Evolutionary conservation across 2,113 vertebrate genomes (phyloP).

Genomic region (Elephas maximus): DNA sequence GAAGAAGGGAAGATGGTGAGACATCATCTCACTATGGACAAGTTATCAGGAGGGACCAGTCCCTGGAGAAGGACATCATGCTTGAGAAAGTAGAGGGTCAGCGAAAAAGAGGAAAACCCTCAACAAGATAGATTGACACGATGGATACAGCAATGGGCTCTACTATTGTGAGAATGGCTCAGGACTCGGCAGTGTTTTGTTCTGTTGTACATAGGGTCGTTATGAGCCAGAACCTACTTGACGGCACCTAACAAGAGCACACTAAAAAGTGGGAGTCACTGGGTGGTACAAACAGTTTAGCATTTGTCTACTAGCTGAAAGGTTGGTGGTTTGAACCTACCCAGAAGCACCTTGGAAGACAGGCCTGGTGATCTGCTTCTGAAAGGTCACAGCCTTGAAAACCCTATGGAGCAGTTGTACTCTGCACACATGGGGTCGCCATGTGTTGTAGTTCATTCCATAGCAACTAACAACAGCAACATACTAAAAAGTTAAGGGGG

Average conservation of each 20-base stretch:
- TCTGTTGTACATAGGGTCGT: no score
- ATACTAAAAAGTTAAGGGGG: not conserved
- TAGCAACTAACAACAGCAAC: not conserved
- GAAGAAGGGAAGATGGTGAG: not conserved
- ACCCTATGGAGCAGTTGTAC: not conserved
- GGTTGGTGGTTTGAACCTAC: no score
- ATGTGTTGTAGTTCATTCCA: not conserved
- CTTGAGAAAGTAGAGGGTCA: not conserved
- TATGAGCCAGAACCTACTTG: not conserved
- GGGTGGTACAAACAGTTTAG: not conserved
- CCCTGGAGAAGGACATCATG: not conserved
- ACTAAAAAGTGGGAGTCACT: not conserved
- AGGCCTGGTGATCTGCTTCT: not conserved
- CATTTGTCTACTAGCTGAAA: not conserved
- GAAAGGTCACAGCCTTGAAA: not conserved
- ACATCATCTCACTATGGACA: not conserved
- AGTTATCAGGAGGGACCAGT: not conserved
- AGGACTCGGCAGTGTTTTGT: no score
- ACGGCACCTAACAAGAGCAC: not conserved
- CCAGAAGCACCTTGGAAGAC: not conserved
- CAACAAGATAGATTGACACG: not conserved
- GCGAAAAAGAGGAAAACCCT: not conserved
- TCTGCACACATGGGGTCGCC: not conserved
- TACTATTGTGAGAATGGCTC: not conserved
- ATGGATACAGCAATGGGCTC: not conserved